These are phyloP conservation scores for Pogonomyrmex californicus DNA, from an alignment of 1,140 invertebrate species.

Conservation along the genomic window DNA sequence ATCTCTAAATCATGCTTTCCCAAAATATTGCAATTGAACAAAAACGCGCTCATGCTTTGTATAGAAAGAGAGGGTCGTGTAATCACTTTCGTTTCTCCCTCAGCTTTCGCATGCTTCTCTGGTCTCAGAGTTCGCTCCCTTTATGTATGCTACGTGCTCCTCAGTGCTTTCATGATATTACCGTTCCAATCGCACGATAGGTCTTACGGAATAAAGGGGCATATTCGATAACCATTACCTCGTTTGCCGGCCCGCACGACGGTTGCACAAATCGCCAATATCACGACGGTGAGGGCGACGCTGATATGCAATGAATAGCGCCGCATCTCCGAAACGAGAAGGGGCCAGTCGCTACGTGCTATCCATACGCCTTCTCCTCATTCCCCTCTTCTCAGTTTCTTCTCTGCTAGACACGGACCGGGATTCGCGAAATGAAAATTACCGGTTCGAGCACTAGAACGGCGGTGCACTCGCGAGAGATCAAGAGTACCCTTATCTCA, in stretches of 20 bases:
- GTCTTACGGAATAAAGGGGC: background rate
- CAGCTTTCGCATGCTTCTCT: background rate
- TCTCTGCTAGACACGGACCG: background rate
- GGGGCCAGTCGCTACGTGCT: constrained; percentile 75
- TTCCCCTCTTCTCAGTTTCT: constrained; percentile 56
- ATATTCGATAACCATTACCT: constrained; percentile 64
- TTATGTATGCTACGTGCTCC: background rate
- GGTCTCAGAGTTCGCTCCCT: background rate
- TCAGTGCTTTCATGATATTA: background rate
- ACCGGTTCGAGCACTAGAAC: background rate
- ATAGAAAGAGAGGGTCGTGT: background rate
- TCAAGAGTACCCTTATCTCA: constrained; percentile 34
- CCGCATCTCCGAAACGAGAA: constrained; percentile 78
- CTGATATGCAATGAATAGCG: constrained; percentile 67
- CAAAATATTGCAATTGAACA: background rate
- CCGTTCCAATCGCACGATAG: background rate
- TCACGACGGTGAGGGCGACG: constrained; percentile 72
- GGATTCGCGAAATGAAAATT: constrained; percentile 34
- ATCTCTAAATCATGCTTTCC: background rate
- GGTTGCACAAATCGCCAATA: constrained; percentile 71
- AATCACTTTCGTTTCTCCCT: background rate
- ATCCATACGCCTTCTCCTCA: constrained; percentile 67
- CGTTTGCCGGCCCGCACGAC: constrained; percentile 73
- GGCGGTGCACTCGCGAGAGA: background rate
- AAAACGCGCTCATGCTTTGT: background rate